These are phyloP conservation scores for Myiotriccus ornatus DNA, from an alignment of 2,797 vertebrate genomes.

Conservation along the genomic window DNA sequence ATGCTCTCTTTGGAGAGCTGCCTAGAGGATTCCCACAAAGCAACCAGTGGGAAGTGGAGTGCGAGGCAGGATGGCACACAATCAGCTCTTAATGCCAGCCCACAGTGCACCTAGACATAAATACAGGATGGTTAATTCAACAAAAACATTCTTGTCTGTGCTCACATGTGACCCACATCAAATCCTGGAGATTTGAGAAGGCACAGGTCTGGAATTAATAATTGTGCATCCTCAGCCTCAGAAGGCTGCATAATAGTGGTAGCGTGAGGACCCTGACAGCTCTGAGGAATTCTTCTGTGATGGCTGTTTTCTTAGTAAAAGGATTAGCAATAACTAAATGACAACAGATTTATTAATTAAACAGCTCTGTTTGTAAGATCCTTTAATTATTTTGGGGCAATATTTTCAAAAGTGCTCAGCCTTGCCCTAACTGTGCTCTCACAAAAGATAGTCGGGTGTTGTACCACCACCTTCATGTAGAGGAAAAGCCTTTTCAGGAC, in stretches of 20 bases:
- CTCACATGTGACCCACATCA: not conserved
- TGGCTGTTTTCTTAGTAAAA: not conserved
- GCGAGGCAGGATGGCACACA: not conserved
- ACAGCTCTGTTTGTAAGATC: not conserved
- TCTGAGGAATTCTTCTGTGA: not conserved
- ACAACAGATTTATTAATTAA: constrained; percentile 19
- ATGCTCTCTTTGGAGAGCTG: not conserved
- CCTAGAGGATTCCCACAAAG: not conserved
- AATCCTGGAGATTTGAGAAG: not conserved
- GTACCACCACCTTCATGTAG: not conserved
- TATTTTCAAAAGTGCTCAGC: not conserved
- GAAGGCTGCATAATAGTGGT: not conserved
- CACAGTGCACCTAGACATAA: not conserved
- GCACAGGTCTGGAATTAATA: not conserved
- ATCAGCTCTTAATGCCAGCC: not conserved
- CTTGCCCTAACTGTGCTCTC: not conserved
- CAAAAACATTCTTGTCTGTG: not conserved
- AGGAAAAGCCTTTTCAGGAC: not conserved
- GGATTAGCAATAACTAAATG: constrained; percentile 36
- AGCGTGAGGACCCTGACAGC: not conserved
- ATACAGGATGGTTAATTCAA: not conserved
- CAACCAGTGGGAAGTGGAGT: not conserved
- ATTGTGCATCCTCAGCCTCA: not conserved
- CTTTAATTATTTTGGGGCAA: not conserved
- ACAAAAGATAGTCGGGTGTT: not conserved